Percentiles rank a stretch among this genome's conserved stretches.
Evolutionary conservation across 2,888 invertebrate genomes (phyloP).

Genomic region (Lepidonotus clava): DNA sequence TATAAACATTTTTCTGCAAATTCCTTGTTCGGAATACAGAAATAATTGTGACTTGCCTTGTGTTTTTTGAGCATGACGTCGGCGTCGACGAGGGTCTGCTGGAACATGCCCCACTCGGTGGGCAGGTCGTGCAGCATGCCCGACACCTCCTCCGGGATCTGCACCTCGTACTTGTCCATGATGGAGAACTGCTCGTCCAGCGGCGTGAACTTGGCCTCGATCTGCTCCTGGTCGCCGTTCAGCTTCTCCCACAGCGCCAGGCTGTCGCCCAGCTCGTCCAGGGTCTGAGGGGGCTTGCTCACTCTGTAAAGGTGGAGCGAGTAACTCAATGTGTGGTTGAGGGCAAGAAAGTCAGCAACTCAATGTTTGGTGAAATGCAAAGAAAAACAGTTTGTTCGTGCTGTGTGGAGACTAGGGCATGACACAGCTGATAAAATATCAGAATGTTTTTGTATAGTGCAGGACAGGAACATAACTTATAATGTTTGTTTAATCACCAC

Average conservation of each 20-base stretch:
- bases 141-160: slow-evolving; percentile 82
- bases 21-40: too few species aligned
- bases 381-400: too few species aligned
- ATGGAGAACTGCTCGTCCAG: slow-evolving; percentile 87
- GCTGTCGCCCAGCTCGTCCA: slow-evolving; percentile 87
- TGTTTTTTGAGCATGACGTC: slow-evolving; percentile 88
- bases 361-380: too few species aligned
- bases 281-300: slow-evolving; percentile 86
- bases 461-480: too few species aligned
- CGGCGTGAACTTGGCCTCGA: slow-evolving; percentile 87
- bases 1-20: too few species aligned
- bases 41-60: slow-evolving; percentile 85
- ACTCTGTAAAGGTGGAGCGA: slow-evolving; percentile 81
- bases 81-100: slow-evolving; percentile 86
- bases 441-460: too few species aligned
- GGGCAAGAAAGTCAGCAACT: too few species aligned
- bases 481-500: too few species aligned
- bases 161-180: slow-evolving; percentile 86
- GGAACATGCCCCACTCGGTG: slow-evolving; percentile 87
- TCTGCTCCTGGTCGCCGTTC: slow-evolving; percentile 84
- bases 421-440: too few species aligned
- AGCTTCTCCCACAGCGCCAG: slow-evolving; percentile 87
- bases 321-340: too few species aligned
- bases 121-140: slow-evolving; percentile 82
- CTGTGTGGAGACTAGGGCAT: too few species aligned